These are phyloP conservation scores for Rhineura floridana DNA, from an alignment of 2,113 vertebrate species.

Conservation along the genomic window DNA sequence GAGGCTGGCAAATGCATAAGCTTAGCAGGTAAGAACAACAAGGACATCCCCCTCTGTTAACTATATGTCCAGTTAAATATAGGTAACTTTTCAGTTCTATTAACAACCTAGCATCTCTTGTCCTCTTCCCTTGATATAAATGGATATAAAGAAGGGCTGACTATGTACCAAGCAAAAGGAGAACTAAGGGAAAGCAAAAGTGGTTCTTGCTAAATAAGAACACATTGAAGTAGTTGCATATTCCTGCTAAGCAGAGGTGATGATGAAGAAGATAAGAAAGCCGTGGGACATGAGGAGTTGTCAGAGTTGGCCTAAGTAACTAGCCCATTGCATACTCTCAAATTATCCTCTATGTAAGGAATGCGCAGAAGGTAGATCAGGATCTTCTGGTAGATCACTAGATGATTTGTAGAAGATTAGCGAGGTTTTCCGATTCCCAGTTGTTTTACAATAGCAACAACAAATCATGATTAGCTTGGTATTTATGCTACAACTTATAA, in stretches of 20 bases:
- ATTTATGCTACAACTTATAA: too few relatives aligned
- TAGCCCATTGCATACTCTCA: not conserved
- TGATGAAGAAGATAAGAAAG: constrained; percentile 3
- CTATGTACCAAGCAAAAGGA: not conserved
- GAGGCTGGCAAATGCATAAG: not conserved
- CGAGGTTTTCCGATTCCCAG: not conserved
- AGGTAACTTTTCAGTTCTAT: not conserved
- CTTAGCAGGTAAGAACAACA: not conserved
- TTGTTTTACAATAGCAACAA: not conserved
- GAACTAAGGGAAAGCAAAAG: not conserved
- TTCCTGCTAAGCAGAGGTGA: not conserved
- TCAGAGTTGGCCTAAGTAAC: not conserved
- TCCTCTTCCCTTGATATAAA: constrained; percentile 4
- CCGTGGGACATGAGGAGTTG: not conserved
- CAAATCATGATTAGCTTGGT: too few relatives aligned
- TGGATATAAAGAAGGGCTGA: not conserved
- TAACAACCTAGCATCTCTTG: not conserved
- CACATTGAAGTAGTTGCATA: constrained; percentile 5
- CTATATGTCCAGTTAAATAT: not conserved
- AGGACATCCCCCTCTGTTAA: not conserved
- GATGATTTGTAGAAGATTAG: too few relatives aligned
- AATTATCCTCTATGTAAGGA: not conserved
- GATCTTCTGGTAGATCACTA: too few relatives aligned
- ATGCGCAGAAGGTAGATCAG: too few relatives aligned
- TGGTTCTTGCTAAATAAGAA: not conserved